phyloP scores from a whole-genome alignment of 2,797 vertebrate species.

The Falco biarmicus region DNA sequence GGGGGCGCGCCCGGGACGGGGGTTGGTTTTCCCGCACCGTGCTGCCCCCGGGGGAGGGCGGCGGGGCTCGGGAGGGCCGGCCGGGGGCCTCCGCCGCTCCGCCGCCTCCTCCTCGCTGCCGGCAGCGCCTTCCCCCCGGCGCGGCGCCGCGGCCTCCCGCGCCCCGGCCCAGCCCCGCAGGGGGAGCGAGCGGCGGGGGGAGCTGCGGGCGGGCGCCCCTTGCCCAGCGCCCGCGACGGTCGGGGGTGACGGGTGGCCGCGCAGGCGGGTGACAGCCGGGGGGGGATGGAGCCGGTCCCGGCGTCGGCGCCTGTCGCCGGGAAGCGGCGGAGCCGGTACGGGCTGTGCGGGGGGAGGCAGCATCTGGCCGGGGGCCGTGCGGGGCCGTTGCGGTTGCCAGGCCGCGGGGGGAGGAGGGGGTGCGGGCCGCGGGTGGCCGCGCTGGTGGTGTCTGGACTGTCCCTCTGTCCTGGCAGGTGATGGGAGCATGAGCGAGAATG shows the following conservation, averaged over 20 bases:
- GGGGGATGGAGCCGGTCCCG: not conserved
- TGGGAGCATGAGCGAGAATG: constrained; percentile 35
- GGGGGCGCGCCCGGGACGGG: not conserved
- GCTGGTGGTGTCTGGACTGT: not conserved
- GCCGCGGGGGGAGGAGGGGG: not conserved
- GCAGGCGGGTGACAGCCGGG: not conserved
- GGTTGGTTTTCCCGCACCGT: not conserved
- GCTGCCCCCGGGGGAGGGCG: not conserved
- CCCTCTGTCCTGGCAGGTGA: not conserved
- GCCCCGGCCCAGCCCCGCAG: not conserved
- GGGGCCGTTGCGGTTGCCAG: not conserved
- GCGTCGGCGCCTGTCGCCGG: not conserved
- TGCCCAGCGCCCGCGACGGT: not conserved
- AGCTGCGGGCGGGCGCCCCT: not conserved
- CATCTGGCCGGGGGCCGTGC: not conserved
- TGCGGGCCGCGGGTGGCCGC: rapidly evolving
- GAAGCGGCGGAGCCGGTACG: not conserved
- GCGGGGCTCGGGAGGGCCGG: not conserved
- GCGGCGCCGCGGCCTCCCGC: not conserved
- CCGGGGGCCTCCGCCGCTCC: not conserved
- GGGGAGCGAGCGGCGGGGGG: not conserved
- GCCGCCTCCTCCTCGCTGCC: not conserved
- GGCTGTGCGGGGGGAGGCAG: not conserved
- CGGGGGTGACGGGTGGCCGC: not conserved
- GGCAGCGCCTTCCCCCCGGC: not conserved